Evolutionary conservation across 2,888 invertebrate species (phyloP).

Genomic region (Andrena chrysosceles): DNA sequence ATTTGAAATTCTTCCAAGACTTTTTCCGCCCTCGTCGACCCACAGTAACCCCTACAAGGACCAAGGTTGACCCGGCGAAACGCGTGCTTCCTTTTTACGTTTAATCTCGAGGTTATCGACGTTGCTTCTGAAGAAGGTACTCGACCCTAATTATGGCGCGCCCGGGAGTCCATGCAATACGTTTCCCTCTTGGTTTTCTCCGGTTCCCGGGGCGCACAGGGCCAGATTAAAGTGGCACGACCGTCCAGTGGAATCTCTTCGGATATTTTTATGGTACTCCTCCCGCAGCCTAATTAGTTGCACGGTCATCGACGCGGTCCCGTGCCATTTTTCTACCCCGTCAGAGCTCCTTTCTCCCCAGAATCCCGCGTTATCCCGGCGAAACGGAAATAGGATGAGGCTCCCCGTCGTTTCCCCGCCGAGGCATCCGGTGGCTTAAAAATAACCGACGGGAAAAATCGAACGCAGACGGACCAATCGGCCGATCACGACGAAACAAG

Average conservation of each 20-base stretch:
- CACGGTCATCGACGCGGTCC: constrained; percentile 12
- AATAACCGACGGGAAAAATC: constrained; percentile 42
- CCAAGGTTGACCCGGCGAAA: constrained; percentile 36
- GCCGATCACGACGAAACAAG: constrained; percentile 20
- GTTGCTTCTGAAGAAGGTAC: constrained; percentile 25
- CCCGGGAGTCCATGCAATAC: not conserved
- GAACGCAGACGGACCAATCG: constrained; percentile 34
- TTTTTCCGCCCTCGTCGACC: not conserved
- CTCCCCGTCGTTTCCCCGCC: constrained; percentile 5
- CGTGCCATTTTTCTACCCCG: not conserved
- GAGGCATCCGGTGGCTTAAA: constrained; percentile 27
- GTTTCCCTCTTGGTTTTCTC: constrained; percentile 15
- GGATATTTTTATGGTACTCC: not conserved
- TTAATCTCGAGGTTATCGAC: constrained; percentile 34
- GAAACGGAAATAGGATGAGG: constrained; percentile 46
- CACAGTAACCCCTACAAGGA: not conserved
- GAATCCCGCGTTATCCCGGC: constrained; percentile 31
- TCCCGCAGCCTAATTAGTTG: constrained; percentile 29
- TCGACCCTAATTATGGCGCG: constrained; percentile 45
- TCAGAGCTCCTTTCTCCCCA: not conserved
- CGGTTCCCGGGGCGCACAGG: not conserved
- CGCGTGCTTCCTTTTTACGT: constrained; percentile 19
- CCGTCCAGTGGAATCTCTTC: not conserved
- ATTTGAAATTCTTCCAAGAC: constrained; percentile 6
- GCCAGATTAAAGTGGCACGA: constrained; percentile 17